Conservation (phyloP, 1,140 invertebrate genomes). For the Lepidotrigona ventralis region DNA sequence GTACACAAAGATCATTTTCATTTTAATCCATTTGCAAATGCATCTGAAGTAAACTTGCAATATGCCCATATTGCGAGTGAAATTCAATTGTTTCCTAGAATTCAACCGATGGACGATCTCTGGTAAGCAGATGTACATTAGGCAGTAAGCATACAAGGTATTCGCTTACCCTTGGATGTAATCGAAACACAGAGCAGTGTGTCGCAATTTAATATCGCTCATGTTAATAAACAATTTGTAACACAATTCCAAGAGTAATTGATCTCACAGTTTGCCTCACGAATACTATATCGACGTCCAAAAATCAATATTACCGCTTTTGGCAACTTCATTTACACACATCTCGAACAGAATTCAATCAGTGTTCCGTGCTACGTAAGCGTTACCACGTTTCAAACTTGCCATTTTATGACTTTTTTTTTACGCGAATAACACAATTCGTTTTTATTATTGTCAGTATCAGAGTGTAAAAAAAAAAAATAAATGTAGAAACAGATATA, state of each 20-base stretch:
- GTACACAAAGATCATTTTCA: neutral
- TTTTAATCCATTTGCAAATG: too few species aligned
- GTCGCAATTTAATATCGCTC: constrained; percentile 2
- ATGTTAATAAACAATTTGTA: constrained; percentile 21
- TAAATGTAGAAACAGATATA: too few species aligned
- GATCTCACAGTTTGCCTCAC: neutral
- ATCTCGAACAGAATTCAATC: neutral
- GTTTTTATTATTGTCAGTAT: too few species aligned
- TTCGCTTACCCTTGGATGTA: neutral
- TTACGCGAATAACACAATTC: too few species aligned
- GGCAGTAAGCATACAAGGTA: constrained; percentile 9
- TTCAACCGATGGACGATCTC: constrained; percentile 14
- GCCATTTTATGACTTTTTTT: neutral
- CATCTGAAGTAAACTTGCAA: neutral
- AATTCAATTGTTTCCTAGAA: neutral
- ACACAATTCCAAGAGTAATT: neutral
- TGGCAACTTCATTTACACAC: neutral
- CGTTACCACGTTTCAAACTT: neutral
- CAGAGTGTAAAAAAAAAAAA: too few species aligned
- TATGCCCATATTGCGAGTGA: constrained; percentile 11
- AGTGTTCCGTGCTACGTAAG: too few species aligned
- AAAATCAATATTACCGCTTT: neutral
- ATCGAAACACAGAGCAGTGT: neutral
- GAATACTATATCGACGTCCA: too few species aligned
- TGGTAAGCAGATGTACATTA: neutral